These are phyloP conservation scores for Mythimna loreyi DNA, from an alignment of 2,888 invertebrate species.

Conservation along the genomic window DNA sequence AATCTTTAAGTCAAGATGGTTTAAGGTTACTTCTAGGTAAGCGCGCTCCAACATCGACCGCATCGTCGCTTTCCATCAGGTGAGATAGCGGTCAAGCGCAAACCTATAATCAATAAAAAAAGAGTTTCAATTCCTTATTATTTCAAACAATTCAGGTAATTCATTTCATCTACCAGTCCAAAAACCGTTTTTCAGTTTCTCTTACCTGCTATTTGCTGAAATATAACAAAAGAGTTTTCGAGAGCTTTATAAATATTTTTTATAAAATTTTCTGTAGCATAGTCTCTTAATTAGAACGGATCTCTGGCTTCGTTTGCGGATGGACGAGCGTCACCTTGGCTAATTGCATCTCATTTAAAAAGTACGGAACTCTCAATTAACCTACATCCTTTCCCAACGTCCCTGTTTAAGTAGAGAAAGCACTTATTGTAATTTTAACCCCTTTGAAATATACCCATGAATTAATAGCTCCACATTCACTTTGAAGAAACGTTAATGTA, in stretches of 20 bases:
- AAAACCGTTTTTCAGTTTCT: no score
- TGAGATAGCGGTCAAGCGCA: no score
- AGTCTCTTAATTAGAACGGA: slow-evolving; percentile 77
- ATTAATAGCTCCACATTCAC: slow-evolving; percentile 44
- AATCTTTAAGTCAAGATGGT: no score
- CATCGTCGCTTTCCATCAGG: no score
- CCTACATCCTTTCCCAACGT: slow-evolving; percentile 74
- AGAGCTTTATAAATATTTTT: slow-evolving; percentile 48
- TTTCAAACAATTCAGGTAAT: no score
- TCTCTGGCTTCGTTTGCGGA: slow-evolving; percentile 71
- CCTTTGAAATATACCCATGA: slow-evolving; percentile 40
- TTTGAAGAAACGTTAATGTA: slow-evolving; percentile 50
- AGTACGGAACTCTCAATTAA: slow-evolving; percentile 78
- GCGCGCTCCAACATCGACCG: no score
- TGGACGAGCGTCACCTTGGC: slow-evolving; percentile 73
- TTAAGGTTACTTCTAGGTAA: no score
- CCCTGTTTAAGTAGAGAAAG: slow-evolving; percentile 46
- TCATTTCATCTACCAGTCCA: no score
- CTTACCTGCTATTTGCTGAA: background rate
- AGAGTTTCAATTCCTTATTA: no score
- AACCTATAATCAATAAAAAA: no score
- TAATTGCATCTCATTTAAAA: slow-evolving; percentile 85
- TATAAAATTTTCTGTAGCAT: slow-evolving; percentile 49
- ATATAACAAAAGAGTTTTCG: slow-evolving; percentile 33
- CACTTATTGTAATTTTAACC: slow-evolving; percentile 45